Evolutionary conservation across 2,113 vertebrate species (phyloP), one percentile per base, ranked within the genome.

Genomic region (Promerops cafer): DNA sequence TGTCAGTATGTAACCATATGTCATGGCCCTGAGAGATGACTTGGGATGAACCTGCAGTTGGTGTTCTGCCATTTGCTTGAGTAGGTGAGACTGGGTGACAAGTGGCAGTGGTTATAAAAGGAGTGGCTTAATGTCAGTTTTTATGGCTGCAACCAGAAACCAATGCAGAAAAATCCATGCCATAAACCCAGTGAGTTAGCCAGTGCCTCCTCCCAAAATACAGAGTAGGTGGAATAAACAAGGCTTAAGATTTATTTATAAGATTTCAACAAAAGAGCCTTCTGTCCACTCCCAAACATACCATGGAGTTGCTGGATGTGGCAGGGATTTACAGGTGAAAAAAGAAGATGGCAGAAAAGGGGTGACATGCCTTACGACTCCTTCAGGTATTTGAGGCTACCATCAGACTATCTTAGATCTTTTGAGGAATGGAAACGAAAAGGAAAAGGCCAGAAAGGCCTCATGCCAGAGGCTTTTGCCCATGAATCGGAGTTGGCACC

Each of bases 1-100:
- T 18, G 11, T 40, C 13, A 5, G 4, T 23, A 15, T 1, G 2
- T 47, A 31, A 78, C 17, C 2, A 2, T 27, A 18, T 0, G 1
- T 27, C 14, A 13, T 1, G 28, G 26, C 16, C 18, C 53, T 21
- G 26, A 79, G 37, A 78, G 40, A 69, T 11, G 3, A 4, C 45
- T 65, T 69, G 45, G 54, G 40, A 33, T 59, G 33, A 11, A 35
- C 17, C n/a, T 26, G 49, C 33, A 16, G 12, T 1, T n/a, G 21
- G 30, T 79, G 61, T 28, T 78, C 33, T 91, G 61, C 27, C 31
- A 16, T 53, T 91, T 52, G 31, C n/a, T 49, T 35, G n/a, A 44
- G 50, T 69, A 39, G n/a, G 52, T 66, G 56, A 27, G 37, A 70
- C 30, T 35, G 69, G 42, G 44, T 68, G 44, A 35, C 56, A 47